Evolutionary conservation across 1,140 invertebrate species (phyloP), one percentile per base, ranked within the genome.

Genomic region (Aphelenchoides fujianensis): DNA sequence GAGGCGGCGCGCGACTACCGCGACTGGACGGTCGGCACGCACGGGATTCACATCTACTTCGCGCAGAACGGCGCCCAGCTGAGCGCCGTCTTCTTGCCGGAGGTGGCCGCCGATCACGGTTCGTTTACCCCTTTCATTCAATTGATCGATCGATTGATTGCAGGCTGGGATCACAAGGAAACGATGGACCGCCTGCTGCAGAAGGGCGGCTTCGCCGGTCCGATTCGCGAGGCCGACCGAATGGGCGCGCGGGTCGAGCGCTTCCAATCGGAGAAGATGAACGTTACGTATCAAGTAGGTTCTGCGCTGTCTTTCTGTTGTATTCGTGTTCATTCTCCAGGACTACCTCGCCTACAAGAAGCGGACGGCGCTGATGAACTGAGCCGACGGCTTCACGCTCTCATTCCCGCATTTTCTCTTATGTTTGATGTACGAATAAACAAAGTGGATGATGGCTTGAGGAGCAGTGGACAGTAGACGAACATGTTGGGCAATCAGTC

Each of bases 31-130:
- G 89, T 98, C 67, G 96, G 96, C 19, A 89, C 92, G 41, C 96
- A 99, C 87, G 96, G 96, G 31, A 98, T 99, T 80, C 89, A 95
- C 59, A 98, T 98, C 76, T 95, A 98, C 87, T 99, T 98, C 83
- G 86, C 91, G 69, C 95, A 98, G 82, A 92, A 93, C 80, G 95
- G 95, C 71, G 91, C 91, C 75, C 93, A 94, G 83, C 89, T 93
- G 80, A 97, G 93, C 74, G 95, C 96, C 75, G 98, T 96, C 78
- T 98, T 97, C 87, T 88, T 99, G 84, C 96, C 96, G 62, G 92
- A 98, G 87, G 94, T 99, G 69, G 94, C 95, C 77, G 89, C 90
- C 69, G 95, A 98, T 86, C 96, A 98, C 91, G 95, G 94, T 94
- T 37, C 3, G 66, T 68, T 9, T n/a, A n/a, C n/a, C n/a, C n/a